Conservation (phyloP, 2,113 vertebrate genomes). For the Prolemur simus region DNA sequence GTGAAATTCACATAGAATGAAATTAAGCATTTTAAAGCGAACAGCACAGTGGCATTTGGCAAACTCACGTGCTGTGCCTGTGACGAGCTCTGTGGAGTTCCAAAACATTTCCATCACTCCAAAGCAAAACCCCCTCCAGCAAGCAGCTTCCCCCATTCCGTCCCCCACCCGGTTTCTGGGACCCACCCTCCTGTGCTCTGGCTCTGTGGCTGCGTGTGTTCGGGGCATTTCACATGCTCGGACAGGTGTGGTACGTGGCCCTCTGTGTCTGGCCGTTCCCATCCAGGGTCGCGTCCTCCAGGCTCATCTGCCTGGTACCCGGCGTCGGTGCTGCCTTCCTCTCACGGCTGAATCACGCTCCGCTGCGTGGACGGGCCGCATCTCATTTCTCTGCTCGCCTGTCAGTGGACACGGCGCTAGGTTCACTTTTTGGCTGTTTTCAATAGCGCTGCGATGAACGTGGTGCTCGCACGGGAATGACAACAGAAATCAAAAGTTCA, state of each 20-base stretch:
- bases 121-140: not conserved
- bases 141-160: not conserved
- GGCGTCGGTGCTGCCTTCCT: no score
- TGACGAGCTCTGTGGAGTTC: no score
- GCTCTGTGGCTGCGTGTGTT: not conserved
- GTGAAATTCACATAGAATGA: not conserved
- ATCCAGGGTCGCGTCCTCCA: not conserved
- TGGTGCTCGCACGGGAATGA: not conserved
- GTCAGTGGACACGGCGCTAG: not conserved
- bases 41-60: not conserved
- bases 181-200: not conserved
- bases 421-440: not conserved
- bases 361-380: no score
- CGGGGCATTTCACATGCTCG: not conserved
- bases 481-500: not conserved
- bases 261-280: not conserved
- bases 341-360: not conserved
- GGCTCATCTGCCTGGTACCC: not conserved
- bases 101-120: not conserved
- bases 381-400: not conserved
- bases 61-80: not conserved
- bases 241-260: not conserved
- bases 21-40: not conserved
- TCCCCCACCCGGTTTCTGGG: not conserved
- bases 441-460: not conserved